These are phyloP conservation scores for Chiridota heheva DNA, from an alignment of 35 echinoderm and acorn worm genomes.

Conservation along the genomic window DNA sequence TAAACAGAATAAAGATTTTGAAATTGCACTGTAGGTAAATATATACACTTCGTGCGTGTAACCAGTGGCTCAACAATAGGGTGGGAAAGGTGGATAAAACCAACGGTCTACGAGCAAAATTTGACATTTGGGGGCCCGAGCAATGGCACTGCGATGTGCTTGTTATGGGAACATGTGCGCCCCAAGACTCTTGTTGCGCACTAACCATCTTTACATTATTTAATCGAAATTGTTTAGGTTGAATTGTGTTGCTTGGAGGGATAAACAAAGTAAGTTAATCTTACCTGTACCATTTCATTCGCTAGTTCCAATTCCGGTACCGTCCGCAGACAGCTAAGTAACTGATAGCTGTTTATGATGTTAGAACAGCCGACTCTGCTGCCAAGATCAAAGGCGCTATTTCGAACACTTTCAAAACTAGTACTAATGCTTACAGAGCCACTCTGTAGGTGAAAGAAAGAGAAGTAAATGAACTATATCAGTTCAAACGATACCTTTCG, in stretches of 20 bases:
- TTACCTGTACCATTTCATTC: slow-evolving; percentile 27
- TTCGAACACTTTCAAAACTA: background rate
- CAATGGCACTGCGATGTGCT: background rate
- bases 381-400: slow-evolving; percentile 19
- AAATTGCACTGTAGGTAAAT: too few species aligned
- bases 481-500: too few species aligned
- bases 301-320: slow-evolving; percentile 5
- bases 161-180: too few species aligned
- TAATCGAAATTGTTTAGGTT: background rate
- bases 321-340: slow-evolving; percentile 7
- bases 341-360: slow-evolving; percentile 11
- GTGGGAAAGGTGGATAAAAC: background rate
- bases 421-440: too few species aligned
- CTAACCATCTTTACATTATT: background rate
- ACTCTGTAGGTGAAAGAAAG: too few species aligned
- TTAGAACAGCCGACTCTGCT: slow-evolving; percentile 1
- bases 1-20: background rate
- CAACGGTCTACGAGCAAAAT: background rate
- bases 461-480: too few species aligned
- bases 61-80: background rate
- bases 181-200: background rate
- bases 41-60: too few species aligned
- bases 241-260: background rate
- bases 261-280: background rate
- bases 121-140: background rate